Conservation (phyloP, 2,113 vertebrate species). For the Lutjanus erythropterus region DNA sequence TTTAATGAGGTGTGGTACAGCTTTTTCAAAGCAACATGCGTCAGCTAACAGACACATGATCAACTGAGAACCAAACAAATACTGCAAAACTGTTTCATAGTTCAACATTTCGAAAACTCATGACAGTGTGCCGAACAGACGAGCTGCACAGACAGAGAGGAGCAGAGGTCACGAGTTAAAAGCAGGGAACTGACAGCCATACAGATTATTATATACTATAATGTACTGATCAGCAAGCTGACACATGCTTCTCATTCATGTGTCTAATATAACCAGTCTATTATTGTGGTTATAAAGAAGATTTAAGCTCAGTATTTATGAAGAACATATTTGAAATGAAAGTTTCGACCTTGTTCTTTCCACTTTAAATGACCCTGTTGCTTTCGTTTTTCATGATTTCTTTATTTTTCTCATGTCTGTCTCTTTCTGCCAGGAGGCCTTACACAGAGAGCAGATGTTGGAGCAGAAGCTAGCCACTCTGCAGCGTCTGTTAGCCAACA, state of each 20-base stretch:
- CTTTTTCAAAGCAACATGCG: background rate
- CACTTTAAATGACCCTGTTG: background rate
- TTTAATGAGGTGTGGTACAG: background rate
- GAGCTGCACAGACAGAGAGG: too few species aligned
- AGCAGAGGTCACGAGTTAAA: too few species aligned
- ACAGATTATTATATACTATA: too few species aligned
- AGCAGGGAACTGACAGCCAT: too few species aligned
- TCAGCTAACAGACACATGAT: background rate
- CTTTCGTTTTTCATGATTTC: background rate
- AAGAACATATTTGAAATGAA: background rate
- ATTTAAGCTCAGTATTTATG: too few species aligned
- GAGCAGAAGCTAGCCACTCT: slow-evolving; percentile 99
- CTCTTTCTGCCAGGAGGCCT: slow-evolving; percentile 91
- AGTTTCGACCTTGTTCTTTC: background rate
- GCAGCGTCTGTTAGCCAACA: slow-evolving; percentile 94
- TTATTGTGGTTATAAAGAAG: too few species aligned
- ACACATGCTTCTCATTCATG: too few species aligned
- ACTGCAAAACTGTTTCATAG: background rate
- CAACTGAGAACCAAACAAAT: background rate
- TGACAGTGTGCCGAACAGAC: too few species aligned
- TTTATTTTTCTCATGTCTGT: background rate
- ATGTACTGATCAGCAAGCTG: too few species aligned
- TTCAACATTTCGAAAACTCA: background rate
- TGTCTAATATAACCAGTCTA: too few species aligned
- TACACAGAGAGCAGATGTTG: slow-evolving; percentile 99